Base-by-base conservation (phyloP, 2,888 invertebrate genomes). In the Tinea trinotella region DNA sequence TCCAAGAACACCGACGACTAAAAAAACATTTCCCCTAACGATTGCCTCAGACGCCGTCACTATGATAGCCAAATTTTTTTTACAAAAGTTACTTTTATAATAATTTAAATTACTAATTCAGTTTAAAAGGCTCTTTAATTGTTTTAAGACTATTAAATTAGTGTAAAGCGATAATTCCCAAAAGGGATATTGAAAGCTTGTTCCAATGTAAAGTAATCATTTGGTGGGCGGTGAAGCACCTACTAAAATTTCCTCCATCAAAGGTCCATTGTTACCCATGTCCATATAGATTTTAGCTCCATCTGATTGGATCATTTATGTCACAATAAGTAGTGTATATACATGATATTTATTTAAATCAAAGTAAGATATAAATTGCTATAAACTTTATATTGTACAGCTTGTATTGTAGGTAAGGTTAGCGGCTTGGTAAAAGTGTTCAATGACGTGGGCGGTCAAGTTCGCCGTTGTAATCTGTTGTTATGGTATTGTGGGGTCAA, bases 401-500 rank as follows among this genome's bases (percentile, higher is more conserved):
- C 35, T 40, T 15, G 40, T 40, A 1, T 12, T 40, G 2, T 2
- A n/a, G n/a, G 40, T 12, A 40, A 40, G 40, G 9, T 46, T 46
- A 5, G 46, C 46, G 46, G 44, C 46, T 19, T 17, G 17, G 46
- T 46, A 46, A 46, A 46, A 46, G 46, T 46, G 46, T 19, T 46
- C 13, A 13, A 19, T 46, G 59, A 64, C 66, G 82, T 82, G 76
- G 83, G 81, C 81, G 81, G 76, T 75, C 80, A 74, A 74, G 83
- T 79, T 79, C 70, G 69, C 70, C 67, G 63, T 63, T 70, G 70
- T 77, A 71, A 74, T 73, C 71, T 65, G 68, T 67, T 70, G 71
- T 73, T 68, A 46, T 46, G 46, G 19, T 46, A 46, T 46, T 19
- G 46, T 46, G 53, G 53, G 81, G 79, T 82, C 81, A 76, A 59